Base-by-base conservation (phyloP, 2,888 invertebrate species). In the Lasioglossum vierecki region DNA sequence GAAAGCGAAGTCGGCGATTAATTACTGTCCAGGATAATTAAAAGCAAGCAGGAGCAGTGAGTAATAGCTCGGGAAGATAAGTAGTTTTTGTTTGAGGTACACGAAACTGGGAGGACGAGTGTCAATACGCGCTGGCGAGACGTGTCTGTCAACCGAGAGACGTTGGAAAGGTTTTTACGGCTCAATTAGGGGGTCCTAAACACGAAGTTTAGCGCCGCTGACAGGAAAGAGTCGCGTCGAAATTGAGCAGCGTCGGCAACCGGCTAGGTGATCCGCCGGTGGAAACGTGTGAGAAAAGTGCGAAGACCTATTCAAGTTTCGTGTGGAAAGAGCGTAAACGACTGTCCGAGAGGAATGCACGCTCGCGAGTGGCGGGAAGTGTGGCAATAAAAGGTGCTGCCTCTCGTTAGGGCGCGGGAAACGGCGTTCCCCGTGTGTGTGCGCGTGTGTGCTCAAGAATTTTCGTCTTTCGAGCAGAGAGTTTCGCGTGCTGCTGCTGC, bases 341-440 rank as follows among this genome's bases (percentile, higher is more conserved):
- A 79, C 57, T 30, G 49, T 75, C 35, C 26, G 39, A 4, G 4
- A 41, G 80, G 82, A 77, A 80, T 60, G 73, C 60, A 73, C 26
- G 68, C 75, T 72, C 72, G 74, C 30, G 41, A 86, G 86, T 82
- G 86, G 79, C 86, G 80, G 82, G 82, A 79, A 87, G 70, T 75
- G 80, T 85, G 87, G 60, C 79, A 82, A 86, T 88, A 87, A 81
- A 85, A 77, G 74, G 84, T 84, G 83, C 49, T 72, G 46, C 41
- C 71, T 80, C 81, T 88, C 79, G 77, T 88, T 80, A 81, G 81
- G 77, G 77, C 66, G 63, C 63, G 22, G 53, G 73, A 41, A 41
- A 81, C 72, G 71, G 41, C 79, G 76, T 46, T 41, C 15, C 0
- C 6, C 30, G 63, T 18, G 68, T 39, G 68, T 68, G 68, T 35